Evolutionary conservation across 2,888 invertebrate genomes (phyloP).

Genomic region (Halictus ligatus): DNA sequence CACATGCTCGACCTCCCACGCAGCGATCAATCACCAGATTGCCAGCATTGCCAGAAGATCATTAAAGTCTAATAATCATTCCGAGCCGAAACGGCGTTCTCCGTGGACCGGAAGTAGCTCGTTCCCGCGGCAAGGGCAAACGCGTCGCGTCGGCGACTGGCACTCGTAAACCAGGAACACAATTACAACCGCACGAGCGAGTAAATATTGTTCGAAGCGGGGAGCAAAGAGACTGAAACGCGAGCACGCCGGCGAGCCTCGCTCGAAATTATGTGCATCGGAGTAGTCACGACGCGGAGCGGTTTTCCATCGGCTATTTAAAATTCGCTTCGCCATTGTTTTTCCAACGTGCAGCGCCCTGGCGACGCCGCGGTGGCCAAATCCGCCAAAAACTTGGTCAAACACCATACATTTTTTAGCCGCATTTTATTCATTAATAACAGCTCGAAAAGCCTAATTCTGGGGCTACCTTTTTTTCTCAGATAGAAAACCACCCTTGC

Average conservation of each 20-base stretch:
- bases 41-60: not conserved
- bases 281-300: not conserved
- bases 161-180: constrained; percentile 19
- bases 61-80: not conserved
- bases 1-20: not conserved
- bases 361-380: not conserved
- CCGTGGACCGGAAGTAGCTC: not conserved
- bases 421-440: not conserved
- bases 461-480: not conserved
- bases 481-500: not conserved
- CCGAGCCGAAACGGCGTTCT: not conserved
- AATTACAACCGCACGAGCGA: constrained; percentile 24
- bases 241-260: not conserved
- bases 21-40: not conserved
- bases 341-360: constrained; percentile 29
- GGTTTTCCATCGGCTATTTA: constrained; percentile 24
- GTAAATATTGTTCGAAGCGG: constrained; percentile 15
- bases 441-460: not conserved
- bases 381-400: not conserved
- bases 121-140: not conserved
- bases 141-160: constrained; percentile 6
- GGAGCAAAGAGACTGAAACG: constrained; percentile 4
- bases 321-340: constrained; percentile 46
- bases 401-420: not conserved
- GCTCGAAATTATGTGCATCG: constrained; percentile 13